Evolutionary conservation across 2,888 invertebrate species (phyloP), one percentile per base, ranked within the genome.

Genomic region (Onchidella celtica): DNA sequence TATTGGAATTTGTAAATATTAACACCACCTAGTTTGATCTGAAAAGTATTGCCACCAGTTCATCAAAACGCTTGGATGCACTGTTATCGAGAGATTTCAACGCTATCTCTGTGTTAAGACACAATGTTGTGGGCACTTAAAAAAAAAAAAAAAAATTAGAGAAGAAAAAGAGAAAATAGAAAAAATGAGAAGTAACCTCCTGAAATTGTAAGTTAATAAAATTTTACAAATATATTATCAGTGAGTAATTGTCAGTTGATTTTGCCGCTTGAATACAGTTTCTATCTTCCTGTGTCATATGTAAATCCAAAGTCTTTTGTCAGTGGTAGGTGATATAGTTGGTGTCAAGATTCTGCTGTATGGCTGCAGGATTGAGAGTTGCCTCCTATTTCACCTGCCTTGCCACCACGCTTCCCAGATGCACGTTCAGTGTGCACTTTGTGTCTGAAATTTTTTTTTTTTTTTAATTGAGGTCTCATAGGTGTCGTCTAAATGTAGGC

Each of bases 21-120:
- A 63, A 34, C 81, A 81, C 81, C 81, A 76, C 81, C 76, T 61
- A 36, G 24, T 34, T 1, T 27, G 4, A 36, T 36, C 21, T 40
- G 29, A 81, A 36, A 32, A 38, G 3, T 81, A 81, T 81, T 81
- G 81, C 81, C 81, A 81, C 81, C 81, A 81, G 81, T 81, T 68
- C 59, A 68, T 76, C 14, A 27, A 76, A 81, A 76, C 81, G 81
- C 81, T 81, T 69, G 81, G 70, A 70, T 63, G 76, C 76, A 76
- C 75, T 40, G 36, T 73, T 24, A 75, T 81, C 76, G 81, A 81
- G 81, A 81, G 75, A 81, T 29, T 81, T 81, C 81, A 59, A 63
- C 81, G 81, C 81, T 81, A 81, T 81, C 81, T 76, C 81, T 76
- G 76, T 81, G 76, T 81, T 81, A 76, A 81, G 81, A 81, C 81